Evolutionary conservation across 1,140 invertebrate species (phyloP).

Genomic region (Oedothorax gibbosus): DNA sequence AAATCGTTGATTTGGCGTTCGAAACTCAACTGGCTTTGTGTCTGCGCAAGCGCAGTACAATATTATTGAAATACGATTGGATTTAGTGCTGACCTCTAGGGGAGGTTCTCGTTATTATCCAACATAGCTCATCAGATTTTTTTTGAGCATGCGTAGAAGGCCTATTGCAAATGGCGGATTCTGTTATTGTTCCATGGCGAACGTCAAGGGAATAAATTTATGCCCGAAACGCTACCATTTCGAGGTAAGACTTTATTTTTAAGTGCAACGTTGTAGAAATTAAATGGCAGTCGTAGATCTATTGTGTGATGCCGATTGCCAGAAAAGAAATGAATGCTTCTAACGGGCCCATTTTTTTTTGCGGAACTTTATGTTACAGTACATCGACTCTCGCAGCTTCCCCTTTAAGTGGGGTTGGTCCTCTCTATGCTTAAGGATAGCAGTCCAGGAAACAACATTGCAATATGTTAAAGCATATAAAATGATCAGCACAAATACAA

Average conservation of each 20-base stretch:
- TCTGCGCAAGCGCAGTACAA: slow-evolving; percentile 36
- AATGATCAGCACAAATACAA: background rate
- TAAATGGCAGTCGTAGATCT: background rate
- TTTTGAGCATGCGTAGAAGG: slow-evolving; percentile 76
- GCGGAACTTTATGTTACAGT: slow-evolving; percentile 57
- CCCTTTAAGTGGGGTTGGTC: slow-evolving; percentile 57
- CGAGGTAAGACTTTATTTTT: slow-evolving; percentile 68
- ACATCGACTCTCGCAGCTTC: slow-evolving; percentile 60
- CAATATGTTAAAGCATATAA: slow-evolving; percentile 38
- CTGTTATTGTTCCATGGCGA: slow-evolving; percentile 82
- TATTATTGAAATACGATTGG: slow-evolving; percentile 40
- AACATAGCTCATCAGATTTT: slow-evolving; percentile 67
- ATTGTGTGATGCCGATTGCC: background rate
- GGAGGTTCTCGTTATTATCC: slow-evolving; percentile 45
- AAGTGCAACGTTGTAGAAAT: slow-evolving; percentile 16
- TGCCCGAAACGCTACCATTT: slow-evolving; percentile 73
- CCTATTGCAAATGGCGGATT: slow-evolving; percentile 82
- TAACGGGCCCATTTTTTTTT: slow-evolving; percentile 23
- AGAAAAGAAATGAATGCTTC: background rate
- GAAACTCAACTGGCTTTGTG: background rate
- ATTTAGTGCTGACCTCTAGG: slow-evolving; percentile 58
- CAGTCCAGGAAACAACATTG: slow-evolving; percentile 47
- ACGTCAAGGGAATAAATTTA: slow-evolving; percentile 75
- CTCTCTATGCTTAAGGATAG: slow-evolving; percentile 40
- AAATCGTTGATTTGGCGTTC: background rate